A percentile compares a stretch with the other conserved stretches of the same genome.
These are phyloP conservation scores for Ianthella basta DNA, from an alignment of 37 sponge, comb jelly and placozoan species.

Conservation along the genomic window DNA sequence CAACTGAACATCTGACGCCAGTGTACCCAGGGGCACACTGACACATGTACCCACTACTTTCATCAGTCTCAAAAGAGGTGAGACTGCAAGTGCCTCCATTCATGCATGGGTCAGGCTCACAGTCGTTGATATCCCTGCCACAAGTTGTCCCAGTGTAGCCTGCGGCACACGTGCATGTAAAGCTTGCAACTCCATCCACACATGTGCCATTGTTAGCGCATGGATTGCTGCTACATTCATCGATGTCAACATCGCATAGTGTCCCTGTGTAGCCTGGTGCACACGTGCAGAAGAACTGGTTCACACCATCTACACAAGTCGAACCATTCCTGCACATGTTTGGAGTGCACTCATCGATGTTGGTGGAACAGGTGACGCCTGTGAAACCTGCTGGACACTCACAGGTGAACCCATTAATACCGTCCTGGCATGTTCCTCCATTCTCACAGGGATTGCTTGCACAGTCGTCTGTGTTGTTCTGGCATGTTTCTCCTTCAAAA, in stretches of 20 bases:
- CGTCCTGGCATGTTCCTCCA: constrained; percentile 28
- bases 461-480: constrained; percentile 40
- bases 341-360: constrained; percentile 30
- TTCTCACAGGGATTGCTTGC: constrained; percentile 18
- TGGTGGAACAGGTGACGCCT: constrained; percentile 8
- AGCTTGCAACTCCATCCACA: constrained; percentile 28
- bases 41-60: constrained; percentile 6
- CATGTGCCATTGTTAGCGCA: constrained; percentile 26
- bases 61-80: too few species aligned
- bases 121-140: constrained; percentile 32
- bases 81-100: constrained; percentile 31
- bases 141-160: constrained; percentile 33
- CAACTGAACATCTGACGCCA: background rate
- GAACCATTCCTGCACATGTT: constrained; percentile 32
- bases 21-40: constrained; percentile 36
- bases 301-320: constrained; percentile 4
- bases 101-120: constrained; percentile 15
- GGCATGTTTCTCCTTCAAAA: constrained; percentile 31
- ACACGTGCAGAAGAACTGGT: constrained; percentile 21
- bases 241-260: constrained; percentile 26
- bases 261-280: constrained; percentile 27
- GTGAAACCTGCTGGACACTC: constrained; percentile 28
- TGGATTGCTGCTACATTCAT: constrained; percentile 30
- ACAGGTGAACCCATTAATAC: constrained; percentile 14
- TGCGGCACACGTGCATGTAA: constrained; percentile 23